Evolutionary conservation across 2,888 invertebrate species (phyloP).

Genomic region (Dione juno): DNA sequence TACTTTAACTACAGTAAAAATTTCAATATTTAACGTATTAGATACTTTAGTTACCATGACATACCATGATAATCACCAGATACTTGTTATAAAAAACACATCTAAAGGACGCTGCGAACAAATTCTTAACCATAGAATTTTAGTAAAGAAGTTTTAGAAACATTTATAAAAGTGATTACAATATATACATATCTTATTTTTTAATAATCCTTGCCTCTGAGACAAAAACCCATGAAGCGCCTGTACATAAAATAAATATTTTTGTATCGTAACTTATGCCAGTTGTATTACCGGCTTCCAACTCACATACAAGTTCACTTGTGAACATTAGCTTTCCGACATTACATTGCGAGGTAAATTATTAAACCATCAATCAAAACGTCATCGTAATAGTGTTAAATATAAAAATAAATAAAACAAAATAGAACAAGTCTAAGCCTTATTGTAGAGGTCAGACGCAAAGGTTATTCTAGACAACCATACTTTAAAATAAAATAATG

Average conservation of each 20-base stretch:
- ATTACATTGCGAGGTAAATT: constrained; percentile 23
- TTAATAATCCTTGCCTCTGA: too few species aligned
- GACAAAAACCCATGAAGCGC: too few species aligned
- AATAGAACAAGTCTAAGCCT: constrained; percentile 7
- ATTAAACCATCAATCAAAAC: constrained; percentile 25
- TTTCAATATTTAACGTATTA: background rate
- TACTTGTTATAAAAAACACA: too few species aligned
- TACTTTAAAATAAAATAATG: background rate
- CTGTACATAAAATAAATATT: background rate
- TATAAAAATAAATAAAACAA: constrained; percentile 13
- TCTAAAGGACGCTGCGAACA: too few species aligned
- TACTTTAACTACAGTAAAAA: background rate
- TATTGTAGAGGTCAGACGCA: constrained; percentile 12
- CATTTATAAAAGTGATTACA: too few species aligned
- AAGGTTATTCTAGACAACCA: constrained; percentile 3
- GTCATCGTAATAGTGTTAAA: constrained; percentile 17
- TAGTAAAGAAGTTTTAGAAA: too few species aligned
- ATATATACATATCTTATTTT: too few species aligned
- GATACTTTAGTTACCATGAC: too few species aligned
- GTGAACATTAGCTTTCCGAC: constrained; percentile 10
- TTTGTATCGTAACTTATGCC: background rate
- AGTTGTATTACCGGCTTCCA: background rate
- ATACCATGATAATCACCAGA: too few species aligned
- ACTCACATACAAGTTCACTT: constrained; percentile 4
- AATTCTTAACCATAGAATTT: too few species aligned